Evolutionary conservation across 1,140 invertebrate species (phyloP).

Genomic region (Drosophila oshimai): DNA sequence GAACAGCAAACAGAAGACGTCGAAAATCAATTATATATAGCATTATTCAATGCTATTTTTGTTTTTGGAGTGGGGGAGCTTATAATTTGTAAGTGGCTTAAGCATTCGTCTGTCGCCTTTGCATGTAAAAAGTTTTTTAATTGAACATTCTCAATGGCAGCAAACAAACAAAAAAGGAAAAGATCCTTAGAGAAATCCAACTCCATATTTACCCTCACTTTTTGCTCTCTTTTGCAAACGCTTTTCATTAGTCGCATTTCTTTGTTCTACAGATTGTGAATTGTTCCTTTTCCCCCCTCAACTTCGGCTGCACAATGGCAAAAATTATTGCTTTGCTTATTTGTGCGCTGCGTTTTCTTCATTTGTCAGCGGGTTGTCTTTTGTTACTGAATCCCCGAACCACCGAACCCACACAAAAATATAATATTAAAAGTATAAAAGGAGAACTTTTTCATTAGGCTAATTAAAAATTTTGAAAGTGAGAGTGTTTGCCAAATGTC

Average conservation of each 20-base stretch:
- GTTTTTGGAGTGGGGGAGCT: not conserved
- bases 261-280: slow-evolving; percentile 46
- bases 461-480: slow-evolving; percentile 71
- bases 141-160: slow-evolving; percentile 57
- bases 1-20: slow-evolving; percentile 55
- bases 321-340: slow-evolving; percentile 73
- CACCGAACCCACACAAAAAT: slow-evolving; percentile 34
- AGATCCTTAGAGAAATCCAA: not conserved
- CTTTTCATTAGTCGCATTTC: slow-evolving; percentile 59
- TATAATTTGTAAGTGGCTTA: slow-evolving; percentile 66
- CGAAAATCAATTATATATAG: slow-evolving; percentile 66
- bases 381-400: slow-evolving; percentile 7
- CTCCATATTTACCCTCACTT: slow-evolving; percentile 60
- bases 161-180: slow-evolving; percentile 20
- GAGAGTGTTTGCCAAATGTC: slow-evolving; percentile 50
- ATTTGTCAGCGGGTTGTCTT: slow-evolving; percentile 53
- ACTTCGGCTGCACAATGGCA: slow-evolving; percentile 47
- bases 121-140: slow-evolving; percentile 55
- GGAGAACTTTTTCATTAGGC: slow-evolving; percentile 76
- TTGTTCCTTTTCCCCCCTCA: not conserved
- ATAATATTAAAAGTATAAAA: slow-evolving; percentile 32
- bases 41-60: not conserved
- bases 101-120: slow-evolving; percentile 3
- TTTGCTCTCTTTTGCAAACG: slow-evolving; percentile 13
- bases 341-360: slow-evolving; percentile 65